A percentile compares a stretch with the other conserved stretches of the same genome.
Conservation (phyloP, 2,113 vertebrate genomes). For the Balaenoptera acutorostrata region DNA sequence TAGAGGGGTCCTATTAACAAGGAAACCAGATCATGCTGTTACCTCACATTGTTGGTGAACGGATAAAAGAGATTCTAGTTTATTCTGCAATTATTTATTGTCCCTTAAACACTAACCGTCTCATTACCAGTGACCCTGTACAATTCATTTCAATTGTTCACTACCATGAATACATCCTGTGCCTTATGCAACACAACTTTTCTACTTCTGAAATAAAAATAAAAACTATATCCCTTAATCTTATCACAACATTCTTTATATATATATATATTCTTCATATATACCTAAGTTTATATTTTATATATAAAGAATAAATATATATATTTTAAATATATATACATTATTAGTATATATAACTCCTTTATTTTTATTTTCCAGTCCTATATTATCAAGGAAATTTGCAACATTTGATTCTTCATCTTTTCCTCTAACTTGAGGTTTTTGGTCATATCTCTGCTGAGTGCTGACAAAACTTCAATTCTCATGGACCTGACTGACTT, state of each 20-base stretch:
- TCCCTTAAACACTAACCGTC: neutral
- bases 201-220: neutral
- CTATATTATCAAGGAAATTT: neutral
- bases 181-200: neutral
- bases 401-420: neutral
- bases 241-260: neutral
- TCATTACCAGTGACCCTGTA: neutral
- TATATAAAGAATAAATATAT: neutral
- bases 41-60: accelerated
- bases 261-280: neutral
- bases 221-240: neutral
- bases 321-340: no score
- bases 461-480: neutral
- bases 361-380: no score
- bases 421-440: neutral
- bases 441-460: neutral
- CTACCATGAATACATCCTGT: accelerated
- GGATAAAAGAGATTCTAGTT: neutral
- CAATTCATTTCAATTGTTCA: neutral
- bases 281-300: neutral
- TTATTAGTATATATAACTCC: neutral
- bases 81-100: neutral
- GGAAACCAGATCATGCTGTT: neutral
- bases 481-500: neutral
- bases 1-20: neutral